These are phyloP conservation scores for Thinocorus orbignyianus DNA, from an alignment of 2,113 vertebrate genomes.

Conservation along the genomic window DNA sequence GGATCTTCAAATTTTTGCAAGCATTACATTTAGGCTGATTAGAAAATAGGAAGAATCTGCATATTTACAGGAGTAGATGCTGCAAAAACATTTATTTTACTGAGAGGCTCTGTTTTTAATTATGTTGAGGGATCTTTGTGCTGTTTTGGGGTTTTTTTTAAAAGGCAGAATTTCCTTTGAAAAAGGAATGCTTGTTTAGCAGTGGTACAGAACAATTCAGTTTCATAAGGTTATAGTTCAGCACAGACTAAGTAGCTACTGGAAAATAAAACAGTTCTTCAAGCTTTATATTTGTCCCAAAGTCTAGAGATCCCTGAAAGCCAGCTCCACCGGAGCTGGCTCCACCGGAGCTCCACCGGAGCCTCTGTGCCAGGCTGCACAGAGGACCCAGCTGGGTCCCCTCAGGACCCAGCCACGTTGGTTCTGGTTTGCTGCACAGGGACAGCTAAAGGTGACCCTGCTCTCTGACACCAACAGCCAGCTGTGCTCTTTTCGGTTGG, in stretches of 20 bases:
- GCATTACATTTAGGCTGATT: background rate
- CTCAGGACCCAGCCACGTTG: background rate
- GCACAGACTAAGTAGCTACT: background rate
- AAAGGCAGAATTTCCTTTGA: background rate
- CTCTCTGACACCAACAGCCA: background rate
- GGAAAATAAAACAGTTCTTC: background rate
- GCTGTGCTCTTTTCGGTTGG: background rate
- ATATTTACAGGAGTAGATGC: background rate
- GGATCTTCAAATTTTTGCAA: background rate
- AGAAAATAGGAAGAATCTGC: background rate
- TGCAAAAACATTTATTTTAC: background rate
- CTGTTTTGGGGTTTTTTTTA: background rate
- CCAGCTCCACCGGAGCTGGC: background rate
- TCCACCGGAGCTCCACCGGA: fast-evolving
- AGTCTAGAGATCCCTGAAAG: background rate
- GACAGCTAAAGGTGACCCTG: background rate
- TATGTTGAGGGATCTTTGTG: background rate
- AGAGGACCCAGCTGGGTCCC: too few relatives aligned
- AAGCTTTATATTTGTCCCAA: background rate
- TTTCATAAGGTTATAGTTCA: background rate
- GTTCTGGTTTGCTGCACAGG: background rate
- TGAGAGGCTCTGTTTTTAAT: background rate
- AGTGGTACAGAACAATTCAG: background rate
- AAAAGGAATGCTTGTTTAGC: background rate
- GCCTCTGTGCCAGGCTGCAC: background rate